Percentiles rank a stretch among this genome's conserved stretches.
phyloP scores from a whole-genome alignment of 2,113 vertebrate species.

The Vombatus ursinus region DNA sequence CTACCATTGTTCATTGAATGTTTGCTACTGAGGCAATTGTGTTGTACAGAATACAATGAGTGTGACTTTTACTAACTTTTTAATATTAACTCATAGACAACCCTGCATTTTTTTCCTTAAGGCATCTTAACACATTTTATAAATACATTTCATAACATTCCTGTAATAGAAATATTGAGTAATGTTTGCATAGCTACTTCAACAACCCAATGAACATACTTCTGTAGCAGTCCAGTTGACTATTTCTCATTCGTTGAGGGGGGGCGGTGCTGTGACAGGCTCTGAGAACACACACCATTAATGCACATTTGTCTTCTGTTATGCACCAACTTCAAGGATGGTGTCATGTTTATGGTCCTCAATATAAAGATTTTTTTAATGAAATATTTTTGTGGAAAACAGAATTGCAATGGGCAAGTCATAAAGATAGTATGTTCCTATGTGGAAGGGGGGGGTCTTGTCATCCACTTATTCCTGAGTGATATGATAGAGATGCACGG shows the following conservation, averaged over 20 bases:
- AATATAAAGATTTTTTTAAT: constrained; percentile 3
- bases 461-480: constrained; percentile 21
- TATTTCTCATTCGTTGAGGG: constrained; percentile 8
- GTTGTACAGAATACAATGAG: neutral
- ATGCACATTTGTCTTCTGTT: neutral
- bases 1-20: constrained; percentile 24
- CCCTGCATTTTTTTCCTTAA: constrained; percentile 56
- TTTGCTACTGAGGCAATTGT: constrained; percentile 32
- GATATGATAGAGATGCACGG: neutral
- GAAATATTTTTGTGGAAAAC: neutral
- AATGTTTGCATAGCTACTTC: constrained; percentile 32
- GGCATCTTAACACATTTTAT: constrained; percentile 35
- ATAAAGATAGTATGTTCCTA: neutral
- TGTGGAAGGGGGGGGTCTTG: neutral
- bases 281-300: neutral
- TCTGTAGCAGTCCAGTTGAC: neutral
- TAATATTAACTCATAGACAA: constrained; percentile 15
- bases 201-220: neutral
- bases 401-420: neutral
- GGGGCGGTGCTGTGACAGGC: neutral
- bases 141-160: constrained; percentile 35
- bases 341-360: neutral
- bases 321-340: neutral
- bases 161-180: constrained; percentile 28
- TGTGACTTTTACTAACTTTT: constrained; percentile 13